A percentile compares a stretch with the other conserved stretches of the same genome.
phyloP scores from a whole-genome alignment of 2,113 vertebrate species.

The Choloepus hoffmanni region DNA sequence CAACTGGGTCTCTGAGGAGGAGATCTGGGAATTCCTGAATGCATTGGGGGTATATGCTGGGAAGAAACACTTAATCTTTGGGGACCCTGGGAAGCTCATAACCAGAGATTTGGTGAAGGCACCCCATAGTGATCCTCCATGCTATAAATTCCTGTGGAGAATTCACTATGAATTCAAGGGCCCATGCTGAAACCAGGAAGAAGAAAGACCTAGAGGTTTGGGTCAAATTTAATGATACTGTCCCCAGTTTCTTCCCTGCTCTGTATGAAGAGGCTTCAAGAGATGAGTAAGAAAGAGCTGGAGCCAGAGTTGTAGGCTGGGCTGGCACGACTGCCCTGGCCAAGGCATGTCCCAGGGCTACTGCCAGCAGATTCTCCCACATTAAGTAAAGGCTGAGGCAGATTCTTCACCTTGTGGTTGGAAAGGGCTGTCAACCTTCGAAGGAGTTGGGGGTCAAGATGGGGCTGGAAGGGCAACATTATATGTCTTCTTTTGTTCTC shows the following conservation, averaged over 20 bases:
- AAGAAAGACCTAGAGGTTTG: background rate
- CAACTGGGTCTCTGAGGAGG: background rate
- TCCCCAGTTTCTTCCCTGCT: background rate
- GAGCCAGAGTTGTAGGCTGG: background rate
- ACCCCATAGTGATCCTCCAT: background rate
- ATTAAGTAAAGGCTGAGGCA: background rate
- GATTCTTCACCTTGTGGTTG: background rate
- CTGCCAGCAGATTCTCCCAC: background rate
- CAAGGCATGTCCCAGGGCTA: background rate
- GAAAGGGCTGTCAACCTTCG: background rate
- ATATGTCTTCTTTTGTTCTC: background rate
- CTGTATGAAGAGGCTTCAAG: background rate
- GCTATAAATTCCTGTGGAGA: background rate
- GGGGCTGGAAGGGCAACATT: background rate
- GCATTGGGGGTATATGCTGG: background rate
- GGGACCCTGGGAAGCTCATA: background rate
- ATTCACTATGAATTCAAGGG: no score
- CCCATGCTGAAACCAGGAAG: background rate
- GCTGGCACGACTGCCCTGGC: background rate
- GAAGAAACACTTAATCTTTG: background rate
- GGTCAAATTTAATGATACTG: background rate
- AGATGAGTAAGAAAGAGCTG: background rate
- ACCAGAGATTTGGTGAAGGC: background rate
- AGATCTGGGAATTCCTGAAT: background rate
- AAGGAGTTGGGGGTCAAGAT: background rate